A percentile compares a stretch with the other conserved stretches of the same genome.
These are phyloP conservation scores for Daphoenositta chrysoptera DNA, from an alignment of 2,113 vertebrate species.

Conservation along the genomic window DNA sequence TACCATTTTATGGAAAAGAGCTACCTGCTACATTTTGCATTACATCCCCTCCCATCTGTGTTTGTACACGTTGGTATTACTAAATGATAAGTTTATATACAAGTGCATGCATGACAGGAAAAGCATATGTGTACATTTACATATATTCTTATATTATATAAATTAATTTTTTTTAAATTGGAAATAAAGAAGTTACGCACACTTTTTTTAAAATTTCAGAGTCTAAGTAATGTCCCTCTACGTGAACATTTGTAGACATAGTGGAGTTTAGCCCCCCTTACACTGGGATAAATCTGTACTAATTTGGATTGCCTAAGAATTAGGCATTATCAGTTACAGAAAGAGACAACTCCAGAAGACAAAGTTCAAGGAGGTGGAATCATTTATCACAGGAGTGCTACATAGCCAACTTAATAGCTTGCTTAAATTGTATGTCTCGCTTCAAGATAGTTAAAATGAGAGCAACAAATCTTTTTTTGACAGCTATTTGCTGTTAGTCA, in stretches of 20 bases:
- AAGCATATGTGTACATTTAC: neutral
- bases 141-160: neutral
- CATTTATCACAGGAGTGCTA: neutral
- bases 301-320: neutral
- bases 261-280: neutral
- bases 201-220: neutral
- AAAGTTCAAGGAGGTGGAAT: neutral
- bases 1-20: neutral
- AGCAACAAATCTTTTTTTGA: neutral
- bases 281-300: neutral
- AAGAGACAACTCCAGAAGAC: neutral
- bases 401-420: neutral
- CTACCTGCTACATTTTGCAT: neutral
- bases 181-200: neutral
- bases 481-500: neutral
- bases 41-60: neutral
- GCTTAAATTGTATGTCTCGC: neutral
- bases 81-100: neutral
- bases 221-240: accelerated
- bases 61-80: neutral
- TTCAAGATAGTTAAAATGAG: neutral
- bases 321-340: neutral
- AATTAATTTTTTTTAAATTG: neutral
- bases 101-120: neutral
- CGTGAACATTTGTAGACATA: neutral